Evolutionary conservation across 2,113 vertebrate species (phyloP).

Genomic region (Amphiprion ocellaris): DNA sequence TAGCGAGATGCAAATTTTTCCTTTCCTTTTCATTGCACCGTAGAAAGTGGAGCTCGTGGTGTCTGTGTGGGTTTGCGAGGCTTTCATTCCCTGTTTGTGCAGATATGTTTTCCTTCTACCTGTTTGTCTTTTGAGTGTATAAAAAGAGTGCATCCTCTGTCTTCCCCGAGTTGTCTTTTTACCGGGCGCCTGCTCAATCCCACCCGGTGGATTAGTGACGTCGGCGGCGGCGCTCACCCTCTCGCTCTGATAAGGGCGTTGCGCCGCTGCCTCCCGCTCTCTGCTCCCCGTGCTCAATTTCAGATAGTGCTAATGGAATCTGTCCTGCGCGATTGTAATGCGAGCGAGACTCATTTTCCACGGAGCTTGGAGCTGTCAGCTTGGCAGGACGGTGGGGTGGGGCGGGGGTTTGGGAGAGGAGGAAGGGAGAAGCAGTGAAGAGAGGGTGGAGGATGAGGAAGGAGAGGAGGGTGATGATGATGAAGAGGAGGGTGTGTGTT

Average conservation of each 20-base stretch:
- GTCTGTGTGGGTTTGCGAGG: not conserved
- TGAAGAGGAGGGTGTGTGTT: slow-evolving; percentile 23
- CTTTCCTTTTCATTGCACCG: slow-evolving; percentile 29
- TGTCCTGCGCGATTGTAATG: slow-evolving; percentile 99
- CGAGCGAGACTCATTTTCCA: slow-evolving; percentile 99
- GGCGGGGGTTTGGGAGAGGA: slow-evolving; percentile 1
- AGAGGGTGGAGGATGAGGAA: slow-evolving; percentile 80
- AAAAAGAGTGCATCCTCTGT: slow-evolving; percentile 23
- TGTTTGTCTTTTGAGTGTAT: slow-evolving; percentile 31
- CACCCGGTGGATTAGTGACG: slow-evolving; percentile 97
- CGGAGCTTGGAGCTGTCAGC: slow-evolving; percentile 99
- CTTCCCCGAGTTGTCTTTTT: slow-evolving; percentile 37
- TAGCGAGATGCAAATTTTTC: slow-evolving; percentile 44
- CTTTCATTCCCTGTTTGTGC: slow-evolving; percentile 8
- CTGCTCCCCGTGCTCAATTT: slow-evolving; percentile 91
- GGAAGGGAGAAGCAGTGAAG: slow-evolving; percentile 21
- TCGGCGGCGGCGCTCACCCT: slow-evolving; percentile 86
- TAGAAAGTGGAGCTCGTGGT: not conserved
- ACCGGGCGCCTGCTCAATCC: slow-evolving; percentile 63
- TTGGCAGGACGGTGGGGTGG: slow-evolving; percentile 82
- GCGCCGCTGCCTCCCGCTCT: slow-evolving; percentile 76
- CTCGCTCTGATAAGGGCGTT: slow-evolving; percentile 94
- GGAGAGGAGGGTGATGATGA: slow-evolving; percentile 53
- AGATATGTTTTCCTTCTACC: not conserved
- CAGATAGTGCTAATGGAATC: slow-evolving; percentile 99